Base-by-base conservation (phyloP, 2,888 invertebrate genomes). In the Hemaris fuciformis region DNA sequence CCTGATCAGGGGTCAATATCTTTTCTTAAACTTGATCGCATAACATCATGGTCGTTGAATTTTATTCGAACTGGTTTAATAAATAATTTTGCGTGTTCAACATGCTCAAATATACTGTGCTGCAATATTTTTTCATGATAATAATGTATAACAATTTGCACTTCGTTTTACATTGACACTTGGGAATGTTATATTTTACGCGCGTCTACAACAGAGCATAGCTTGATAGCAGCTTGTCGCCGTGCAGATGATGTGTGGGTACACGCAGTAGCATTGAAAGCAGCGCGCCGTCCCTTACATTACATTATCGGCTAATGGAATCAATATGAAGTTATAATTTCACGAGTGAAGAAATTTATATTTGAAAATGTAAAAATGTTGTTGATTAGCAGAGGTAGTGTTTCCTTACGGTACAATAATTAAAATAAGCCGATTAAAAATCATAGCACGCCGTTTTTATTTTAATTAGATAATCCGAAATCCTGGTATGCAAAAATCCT, bases 1-100 rank as follows among this genome's bases (percentile, higher is more conserved):
- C 84, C 85, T 79, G 63, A 76, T 73, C 74, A 68, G 84, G 79
- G 89, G 89, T 91, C 90, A 90, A 89, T 89, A 89, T 89, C 88
- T 90, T 83, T 85, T 83, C 73, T 76, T 77, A 83, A 82, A 84
- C 83, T 83, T 80, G 77, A 87, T 82, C 76, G 75, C 71, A 73
- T 71, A 66, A 74, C 73, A 76, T 80, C 75, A 75, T 76, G 73
- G 69, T 78, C 76, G 80, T 79, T 84, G 81, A 84, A 82, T 86
- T 87, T 84, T 82, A 82, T 86, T 83, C 61, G 75, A 86, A 88
- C 88, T 71, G 81, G 88, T 89, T 87, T 72, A 59, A 64, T 72
- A 71, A 70, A 57, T 57, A 71, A 77, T 79, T 79, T 79, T 65
- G 64, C 67, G 65, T 74, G 73, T 65, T 68, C 53, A 34, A 53